Percentiles rank a stretch among this genome's conserved stretches.
phyloP scores from a whole-genome alignment of 2,113 vertebrate species.

The Corythornis madagascariensis region DNA sequence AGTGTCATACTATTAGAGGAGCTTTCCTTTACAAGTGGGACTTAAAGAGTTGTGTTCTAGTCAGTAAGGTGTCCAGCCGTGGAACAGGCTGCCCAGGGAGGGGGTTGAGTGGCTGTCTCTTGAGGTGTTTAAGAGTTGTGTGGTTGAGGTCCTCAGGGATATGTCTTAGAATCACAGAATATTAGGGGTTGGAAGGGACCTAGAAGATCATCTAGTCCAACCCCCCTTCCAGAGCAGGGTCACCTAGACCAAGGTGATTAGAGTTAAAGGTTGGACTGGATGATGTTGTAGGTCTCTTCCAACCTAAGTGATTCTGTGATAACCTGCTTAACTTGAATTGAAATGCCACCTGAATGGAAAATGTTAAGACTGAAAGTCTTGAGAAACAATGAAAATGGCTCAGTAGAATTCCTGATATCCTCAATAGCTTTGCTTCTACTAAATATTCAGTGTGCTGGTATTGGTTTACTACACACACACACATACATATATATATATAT shows the following conservation, averaged over 20 bases:
- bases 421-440: not conserved
- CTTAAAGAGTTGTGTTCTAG: not conserved
- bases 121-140: no score
- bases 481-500: not conserved
- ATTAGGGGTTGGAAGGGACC: no score
- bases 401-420: not conserved
- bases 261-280: no score
- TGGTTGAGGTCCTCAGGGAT: no score
- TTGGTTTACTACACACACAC: not conserved
- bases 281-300: no score
- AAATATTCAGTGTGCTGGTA: not conserved
- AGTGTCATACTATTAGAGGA: not conserved
- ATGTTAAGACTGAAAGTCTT: not conserved
- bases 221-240: no score
- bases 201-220: no score
- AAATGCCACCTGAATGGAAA: not conserved
- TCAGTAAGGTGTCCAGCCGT: not conserved
- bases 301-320: no score
- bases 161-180: no score
- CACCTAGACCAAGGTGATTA: no score
- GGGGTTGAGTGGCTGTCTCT: no score
- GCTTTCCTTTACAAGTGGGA: slow-evolving; percentile 5
- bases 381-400: not conserved
- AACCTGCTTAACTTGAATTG: not conserved
- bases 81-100: no score